phyloP scores from a whole-genome alignment of 2,113 vertebrate species.

The Saguinus midas region DNA sequence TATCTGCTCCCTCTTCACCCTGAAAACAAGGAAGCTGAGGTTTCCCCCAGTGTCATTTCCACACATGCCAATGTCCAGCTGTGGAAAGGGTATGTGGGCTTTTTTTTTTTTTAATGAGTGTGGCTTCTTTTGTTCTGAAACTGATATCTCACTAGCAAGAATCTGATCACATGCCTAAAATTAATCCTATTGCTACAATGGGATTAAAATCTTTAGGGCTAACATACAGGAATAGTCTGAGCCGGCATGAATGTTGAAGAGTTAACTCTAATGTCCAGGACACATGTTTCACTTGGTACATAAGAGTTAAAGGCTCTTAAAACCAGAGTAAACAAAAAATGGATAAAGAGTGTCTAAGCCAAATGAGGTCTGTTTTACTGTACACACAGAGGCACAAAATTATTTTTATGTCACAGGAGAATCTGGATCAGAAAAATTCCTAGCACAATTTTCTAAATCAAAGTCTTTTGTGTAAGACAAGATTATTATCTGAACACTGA shows the following conservation, averaged over 20 bases:
- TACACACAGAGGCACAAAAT: background rate
- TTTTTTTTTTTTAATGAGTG: background rate
- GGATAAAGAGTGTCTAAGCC: background rate
- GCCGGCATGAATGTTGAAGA: background rate
- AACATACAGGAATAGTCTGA: background rate
- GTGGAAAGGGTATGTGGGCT: background rate
- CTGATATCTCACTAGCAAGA: background rate
- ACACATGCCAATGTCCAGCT: background rate
- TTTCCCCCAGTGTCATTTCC: background rate
- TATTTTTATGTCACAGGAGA: background rate
- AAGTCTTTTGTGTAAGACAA: slow-evolving; percentile 18
- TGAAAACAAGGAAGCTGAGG: background rate
- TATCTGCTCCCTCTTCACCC: background rate
- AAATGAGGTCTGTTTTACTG: background rate
- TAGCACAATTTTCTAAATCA: slow-evolving; percentile 1
- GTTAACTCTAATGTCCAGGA: background rate
- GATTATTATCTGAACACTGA: slow-evolving; percentile 46
- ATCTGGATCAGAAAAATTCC: background rate
- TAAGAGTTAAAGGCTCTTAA: background rate
- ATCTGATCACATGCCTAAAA: background rate
- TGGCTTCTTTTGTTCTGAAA: background rate
- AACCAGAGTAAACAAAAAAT: background rate
- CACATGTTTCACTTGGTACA: background rate
- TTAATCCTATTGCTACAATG: background rate
- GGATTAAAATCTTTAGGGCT: background rate